A percentile compares a stretch with the other conserved stretches of the same genome.
Conservation (phyloP, 2,797 vertebrate species). For the Thalassophryne amazonica region DNA sequence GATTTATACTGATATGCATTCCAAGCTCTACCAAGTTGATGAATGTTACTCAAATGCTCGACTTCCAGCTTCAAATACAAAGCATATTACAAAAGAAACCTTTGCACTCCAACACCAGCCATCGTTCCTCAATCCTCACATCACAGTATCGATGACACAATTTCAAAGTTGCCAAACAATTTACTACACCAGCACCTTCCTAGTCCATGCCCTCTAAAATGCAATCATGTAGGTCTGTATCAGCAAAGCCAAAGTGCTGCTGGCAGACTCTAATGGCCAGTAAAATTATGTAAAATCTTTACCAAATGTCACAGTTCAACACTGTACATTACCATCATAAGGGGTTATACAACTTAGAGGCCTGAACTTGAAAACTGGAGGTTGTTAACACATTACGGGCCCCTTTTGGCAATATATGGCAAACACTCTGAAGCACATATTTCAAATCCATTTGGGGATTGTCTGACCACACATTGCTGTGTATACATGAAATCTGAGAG, state of each 20-base stretch:
- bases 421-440: no score
- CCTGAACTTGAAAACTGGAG: background rate
- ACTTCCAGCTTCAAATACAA: background rate
- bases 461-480: no score
- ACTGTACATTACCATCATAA: background rate
- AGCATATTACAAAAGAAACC: no score
- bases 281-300: conserved; percentile 9
- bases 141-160: conserved; percentile 17
- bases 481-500: no score
- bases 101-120: background rate
- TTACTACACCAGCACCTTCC: conserved; percentile 10
- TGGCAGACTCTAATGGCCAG: background rate
- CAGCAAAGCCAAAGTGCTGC: conserved; percentile 10
- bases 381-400: conserved; percentile 4
- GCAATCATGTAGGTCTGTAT: conserved; percentile 8
- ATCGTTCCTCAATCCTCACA: background rate
- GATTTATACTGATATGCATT: no score
- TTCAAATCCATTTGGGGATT: no score
- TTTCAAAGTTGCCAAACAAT: conserved; percentile 6
- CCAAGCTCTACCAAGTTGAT: no score
- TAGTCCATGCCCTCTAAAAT: conserved; percentile 8
- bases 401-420: no score
- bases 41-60: no score
- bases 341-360: background rate
- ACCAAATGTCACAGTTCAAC: background rate